Evolutionary conservation across 1,140 invertebrate genomes (phyloP), one percentile per base, ranked within the genome.

Genomic region (Tetranychus urticae): DNA sequence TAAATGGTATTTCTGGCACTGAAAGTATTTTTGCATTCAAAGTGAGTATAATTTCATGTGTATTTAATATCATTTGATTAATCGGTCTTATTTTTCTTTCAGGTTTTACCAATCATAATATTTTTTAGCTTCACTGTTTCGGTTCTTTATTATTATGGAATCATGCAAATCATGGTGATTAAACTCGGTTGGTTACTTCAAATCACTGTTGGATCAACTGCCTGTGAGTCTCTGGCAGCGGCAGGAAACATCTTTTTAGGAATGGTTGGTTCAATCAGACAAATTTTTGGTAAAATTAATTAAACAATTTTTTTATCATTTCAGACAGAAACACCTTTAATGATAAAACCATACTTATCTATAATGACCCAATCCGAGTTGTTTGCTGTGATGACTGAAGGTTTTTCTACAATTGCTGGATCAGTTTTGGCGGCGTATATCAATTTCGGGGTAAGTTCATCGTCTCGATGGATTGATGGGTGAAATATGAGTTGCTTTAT

Each of bases 401-500:
- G 92, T 8, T 94, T 96, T 72, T 86, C 90, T 0, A 92, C 90
- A 8, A 88, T 96, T 31, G 89, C 91, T 45, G 92, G 88, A 78
- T 83, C 86, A 1, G 85, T 92, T 1, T 74, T 97, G 66, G 90
- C 88, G 0, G 86, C 89, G 1, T 97, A 94, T 69, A 86, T 94
- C 46, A 78, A 77, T 23, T 91, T 90, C 70, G 91, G 90, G 2
- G 88, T 91, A 5, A 79, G 84, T 52, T n/a, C 2, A 13, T 23
- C 5, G 23, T 5, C 10, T 42, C 5, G 10, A 6, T 10, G 10
- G 39, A 6, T 42, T 42, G 39, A 5, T 23, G 23, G 23, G 0
- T 23, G 23, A 23, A 23, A 23, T 23, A 23, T 23, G 23, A 23
- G 23, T 23, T 23, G 23, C 23, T 23, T 23, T 23, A 23, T 23